Percentiles rank a stretch among this genome's conserved stretches.
phyloP scores from a whole-genome alignment of 2,888 invertebrate genomes.

The Sepioteuthis lessoniana region DNA sequence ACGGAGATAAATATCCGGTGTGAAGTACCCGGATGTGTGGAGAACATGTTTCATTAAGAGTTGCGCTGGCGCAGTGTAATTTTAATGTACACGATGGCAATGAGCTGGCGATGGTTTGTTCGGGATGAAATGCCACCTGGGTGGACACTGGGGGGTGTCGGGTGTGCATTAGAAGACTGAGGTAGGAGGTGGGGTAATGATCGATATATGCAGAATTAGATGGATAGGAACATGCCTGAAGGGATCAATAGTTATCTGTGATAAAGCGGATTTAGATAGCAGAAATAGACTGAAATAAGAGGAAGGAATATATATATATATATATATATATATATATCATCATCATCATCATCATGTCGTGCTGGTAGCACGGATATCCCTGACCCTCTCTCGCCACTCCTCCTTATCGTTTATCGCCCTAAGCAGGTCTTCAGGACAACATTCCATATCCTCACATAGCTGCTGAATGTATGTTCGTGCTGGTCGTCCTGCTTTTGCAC shows the following conservation, averaged over 20 bases:
- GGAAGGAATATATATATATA: no score
- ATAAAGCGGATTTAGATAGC: background rate
- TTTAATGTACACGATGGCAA: background rate
- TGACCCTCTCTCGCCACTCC: no score
- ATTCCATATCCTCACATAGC: no score
- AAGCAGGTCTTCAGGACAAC: no score
- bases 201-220: background rate
- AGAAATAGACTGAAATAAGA: no score
- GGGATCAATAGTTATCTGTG: background rate
- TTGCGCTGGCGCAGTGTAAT: background rate
- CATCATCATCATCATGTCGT: no score
- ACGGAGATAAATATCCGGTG: conserved; percentile 9
- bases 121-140: background rate
- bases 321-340: no score
- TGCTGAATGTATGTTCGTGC: no score
- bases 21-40: conserved; percentile 33
- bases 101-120: background rate
- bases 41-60: background rate
- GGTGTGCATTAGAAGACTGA: no score
- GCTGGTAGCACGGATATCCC: no score
- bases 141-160: background rate
- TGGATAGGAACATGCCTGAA: background rate
- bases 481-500: no score
- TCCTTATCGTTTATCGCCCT: no score
- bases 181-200: background rate